Percentiles rank a stretch among this genome's conserved stretches.
phyloP scores from a whole-genome alignment of 2,888 invertebrate species.

The Pherbina coryleti region DNA sequence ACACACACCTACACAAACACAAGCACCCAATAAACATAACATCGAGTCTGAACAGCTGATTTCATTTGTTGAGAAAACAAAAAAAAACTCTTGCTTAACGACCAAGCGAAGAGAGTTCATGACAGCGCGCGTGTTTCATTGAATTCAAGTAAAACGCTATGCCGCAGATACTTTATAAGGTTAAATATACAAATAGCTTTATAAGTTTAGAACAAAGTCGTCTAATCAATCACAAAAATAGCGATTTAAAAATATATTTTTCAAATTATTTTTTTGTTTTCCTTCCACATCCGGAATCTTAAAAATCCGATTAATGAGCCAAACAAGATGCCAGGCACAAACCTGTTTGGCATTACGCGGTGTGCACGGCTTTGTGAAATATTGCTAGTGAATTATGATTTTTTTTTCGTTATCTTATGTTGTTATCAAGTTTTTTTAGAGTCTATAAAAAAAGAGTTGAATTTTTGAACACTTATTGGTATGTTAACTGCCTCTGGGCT shows the following conservation, averaged over 20 bases:
- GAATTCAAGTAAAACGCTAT: neutral
- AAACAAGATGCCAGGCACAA: too few relatives aligned
- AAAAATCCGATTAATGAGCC: neutral
- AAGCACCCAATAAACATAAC: too few relatives aligned
- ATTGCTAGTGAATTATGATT: too few relatives aligned
- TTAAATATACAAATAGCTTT: neutral
- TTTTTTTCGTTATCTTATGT: too few relatives aligned
- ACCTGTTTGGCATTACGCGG: too few relatives aligned
- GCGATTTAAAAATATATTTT: neutral
- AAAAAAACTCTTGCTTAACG: neutral
- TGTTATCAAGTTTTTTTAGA: too few relatives aligned
- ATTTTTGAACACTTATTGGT: too few relatives aligned
- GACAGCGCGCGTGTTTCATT: neutral
- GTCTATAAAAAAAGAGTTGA: too few relatives aligned
- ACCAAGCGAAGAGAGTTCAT: neutral
- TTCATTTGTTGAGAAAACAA: neutral
- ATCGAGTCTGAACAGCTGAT: slow-evolving; percentile 4
- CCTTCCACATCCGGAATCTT: neutral
- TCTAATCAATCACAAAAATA: neutral
- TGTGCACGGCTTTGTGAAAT: too few relatives aligned
- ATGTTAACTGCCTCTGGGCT: too few relatives aligned
- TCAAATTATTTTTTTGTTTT: neutral
- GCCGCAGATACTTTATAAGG: neutral
- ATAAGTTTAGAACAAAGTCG: slow-evolving; percentile 15
- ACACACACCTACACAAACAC: too few relatives aligned